Base-by-base conservation (phyloP, 2,797 vertebrate species). In the Heliangelus exortis region DNA sequence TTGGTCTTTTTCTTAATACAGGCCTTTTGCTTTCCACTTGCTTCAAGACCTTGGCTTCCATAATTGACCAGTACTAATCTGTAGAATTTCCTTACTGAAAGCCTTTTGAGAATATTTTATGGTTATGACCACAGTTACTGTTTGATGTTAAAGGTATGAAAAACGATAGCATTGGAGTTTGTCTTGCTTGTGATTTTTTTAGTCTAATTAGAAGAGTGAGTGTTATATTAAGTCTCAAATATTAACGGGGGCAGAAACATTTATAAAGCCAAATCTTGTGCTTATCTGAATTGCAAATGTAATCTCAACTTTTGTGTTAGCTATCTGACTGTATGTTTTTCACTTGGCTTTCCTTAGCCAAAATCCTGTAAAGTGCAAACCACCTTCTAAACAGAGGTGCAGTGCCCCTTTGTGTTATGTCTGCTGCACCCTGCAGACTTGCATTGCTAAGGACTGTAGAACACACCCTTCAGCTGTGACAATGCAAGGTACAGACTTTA, bases 351-450 rank as follows among this genome's bases (percentile, higher is more conserved):
- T 76, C 47, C 39, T 84, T 1, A 68, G 54, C 7, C 54, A 61
- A 65, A 78, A 29, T 54, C n/a, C 22, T 74, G 15, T 8, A 4
- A 59, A 66, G 55, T 26, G 13, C 66, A 54, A 48, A 50, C 15
- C 12, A 21, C 31, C 3, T 41, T 41, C 4, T 3, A 21, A 77
- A 10, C 1, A 58, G 55, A 53, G n/a, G 4, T 57, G 20, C 47
- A 19, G 26, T 53, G 29, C 33, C 9, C 2, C 34, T 58, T 26
- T 1, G 16, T 55, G 15, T 68, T 59, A 19, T 0, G 11, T 31
- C 15, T 22, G 31, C 66, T 50, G 33, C 25, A 10, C 47, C n/a
- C 65, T 55, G 29, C 51, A 28, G 47, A 15, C 2, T 2, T 34
- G 53, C 18, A 1, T 22, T 51, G 33, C 55, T 61, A 10, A 19